Conservation (phyloP, 2,888 invertebrate genomes). For the Odontocolon sp. region DNA sequence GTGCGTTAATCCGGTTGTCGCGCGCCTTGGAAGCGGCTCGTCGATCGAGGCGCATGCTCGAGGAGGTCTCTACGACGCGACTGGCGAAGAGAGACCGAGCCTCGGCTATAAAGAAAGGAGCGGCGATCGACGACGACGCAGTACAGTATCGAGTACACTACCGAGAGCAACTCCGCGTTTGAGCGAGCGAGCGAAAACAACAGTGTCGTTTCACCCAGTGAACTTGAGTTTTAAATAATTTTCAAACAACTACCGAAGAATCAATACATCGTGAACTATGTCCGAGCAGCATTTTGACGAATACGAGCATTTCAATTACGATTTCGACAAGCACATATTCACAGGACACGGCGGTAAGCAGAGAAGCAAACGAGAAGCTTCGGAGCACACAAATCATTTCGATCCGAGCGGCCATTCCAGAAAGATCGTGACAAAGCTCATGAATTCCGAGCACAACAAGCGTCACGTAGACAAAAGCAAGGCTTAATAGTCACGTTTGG, state of each 20-base stretch:
- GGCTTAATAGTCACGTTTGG: slow-evolving; percentile 61
- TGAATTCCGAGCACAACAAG: slow-evolving; percentile 92
- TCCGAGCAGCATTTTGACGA: slow-evolving; percentile 93
- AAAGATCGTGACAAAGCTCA: slow-evolving; percentile 92
- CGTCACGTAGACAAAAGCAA: slow-evolving; percentile 82
- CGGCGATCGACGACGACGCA: neutral
- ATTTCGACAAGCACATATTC: slow-evolving; percentile 94
- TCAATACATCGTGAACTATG: slow-evolving; percentile 81
- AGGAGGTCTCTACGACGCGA: no score
- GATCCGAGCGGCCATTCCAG: slow-evolving; percentile 97
- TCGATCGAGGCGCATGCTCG: slow-evolving; percentile 15
- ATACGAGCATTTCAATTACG: slow-evolving; percentile 97
- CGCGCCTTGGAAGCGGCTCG: no score
- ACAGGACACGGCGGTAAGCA: slow-evolving; percentile 95
- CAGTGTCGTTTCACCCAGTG: no score
- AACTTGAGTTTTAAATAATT: neutral
- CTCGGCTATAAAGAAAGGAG: neutral
- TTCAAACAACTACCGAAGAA: slow-evolving; percentile 24
- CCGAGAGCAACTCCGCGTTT: neutral
- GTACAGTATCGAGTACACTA: neutral
- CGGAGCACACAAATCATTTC: slow-evolving; percentile 93
- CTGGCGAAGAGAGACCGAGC: no score
- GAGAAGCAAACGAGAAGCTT: slow-evolving; percentile 93
- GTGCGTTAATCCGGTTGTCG: no score
- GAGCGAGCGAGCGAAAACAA: neutral